A percentile compares a stretch with the other conserved stretches of the same genome.
These are phyloP conservation scores for Nyleta sp. DNA, from an alignment of 2,888 invertebrate species.

Conservation along the genomic window DNA sequence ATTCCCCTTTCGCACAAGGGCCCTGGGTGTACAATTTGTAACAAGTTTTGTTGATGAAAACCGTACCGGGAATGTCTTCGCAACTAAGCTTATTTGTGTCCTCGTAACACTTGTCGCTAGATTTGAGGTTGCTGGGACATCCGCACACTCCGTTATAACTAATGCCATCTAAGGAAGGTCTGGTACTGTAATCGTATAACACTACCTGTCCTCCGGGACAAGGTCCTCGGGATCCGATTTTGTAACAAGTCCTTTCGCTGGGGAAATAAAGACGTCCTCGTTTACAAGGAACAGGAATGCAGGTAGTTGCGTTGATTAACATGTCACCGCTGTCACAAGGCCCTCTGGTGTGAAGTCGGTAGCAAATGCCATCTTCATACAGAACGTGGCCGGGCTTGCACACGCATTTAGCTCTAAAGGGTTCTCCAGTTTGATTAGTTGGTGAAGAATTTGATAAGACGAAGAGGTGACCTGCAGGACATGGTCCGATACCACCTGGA, in stretches of 20 bases:
- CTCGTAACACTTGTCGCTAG: conserved; percentile 74
- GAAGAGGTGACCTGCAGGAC: conserved; percentile 89
- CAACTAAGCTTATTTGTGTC: conserved; percentile 83
- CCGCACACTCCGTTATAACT: conserved; percentile 93
- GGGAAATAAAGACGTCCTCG: conserved; percentile 91
- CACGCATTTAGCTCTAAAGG: conserved; percentile 84
- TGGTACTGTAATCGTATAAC: conserved; percentile 90
- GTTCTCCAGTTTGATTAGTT: conserved; percentile 38
- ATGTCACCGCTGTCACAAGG: conserved; percentile 89
- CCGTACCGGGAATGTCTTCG: conserved; percentile 77
- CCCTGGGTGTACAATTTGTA: conserved; percentile 90
- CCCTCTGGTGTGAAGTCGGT: conserved; percentile 90
- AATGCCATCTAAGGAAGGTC: conserved; percentile 91
- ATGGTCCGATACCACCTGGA: conserved; percentile 89
- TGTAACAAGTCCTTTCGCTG: conserved; percentile 88
- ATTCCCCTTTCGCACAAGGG: conserved; percentile 89
- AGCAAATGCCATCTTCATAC: conserved; percentile 88
- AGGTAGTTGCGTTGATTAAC: conserved; percentile 87
- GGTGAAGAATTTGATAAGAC: conserved; percentile 82
- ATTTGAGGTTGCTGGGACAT: conserved; percentile 84
- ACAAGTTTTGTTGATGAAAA: conserved; percentile 87
- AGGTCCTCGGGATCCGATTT: conserved; percentile 90
- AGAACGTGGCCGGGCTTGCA: conserved; percentile 88
- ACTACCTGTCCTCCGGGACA: conserved; percentile 89
- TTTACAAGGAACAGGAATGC: conserved; percentile 88